Evolutionary conservation across 2,888 invertebrate genomes (phyloP).

Genomic region (Andrena hattorfiana): DNA sequence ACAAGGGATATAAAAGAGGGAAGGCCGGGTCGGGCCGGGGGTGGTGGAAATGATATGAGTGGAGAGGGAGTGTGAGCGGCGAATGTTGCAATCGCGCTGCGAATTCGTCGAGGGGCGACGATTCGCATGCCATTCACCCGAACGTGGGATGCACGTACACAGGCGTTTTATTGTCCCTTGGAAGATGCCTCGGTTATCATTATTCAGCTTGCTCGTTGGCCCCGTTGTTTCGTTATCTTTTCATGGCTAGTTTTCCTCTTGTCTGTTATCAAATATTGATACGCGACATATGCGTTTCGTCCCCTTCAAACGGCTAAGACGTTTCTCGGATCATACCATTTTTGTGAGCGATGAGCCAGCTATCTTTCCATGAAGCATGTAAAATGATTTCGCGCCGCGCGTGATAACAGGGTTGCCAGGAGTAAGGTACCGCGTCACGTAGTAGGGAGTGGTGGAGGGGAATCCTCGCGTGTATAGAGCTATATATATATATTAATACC

Average conservation of each 20-base stretch:
- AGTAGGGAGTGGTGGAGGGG: too few species aligned
- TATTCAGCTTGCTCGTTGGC: conserved; percentile 1
- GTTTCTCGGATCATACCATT: conserved; percentile 26
- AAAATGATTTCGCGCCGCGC: conserved; percentile 44
- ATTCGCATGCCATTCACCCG: conserved; percentile 19
- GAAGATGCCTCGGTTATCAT: conserved; percentile 19
- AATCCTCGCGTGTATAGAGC: too few species aligned
- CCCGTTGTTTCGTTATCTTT: background rate
- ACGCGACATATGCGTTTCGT: background rate
- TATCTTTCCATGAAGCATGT: conserved; percentile 30
- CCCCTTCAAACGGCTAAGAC: background rate
- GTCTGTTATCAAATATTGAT: background rate
- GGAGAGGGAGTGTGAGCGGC: conserved; percentile 8
- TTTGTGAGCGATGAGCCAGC: conserved; percentile 38
- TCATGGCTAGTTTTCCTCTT: background rate
- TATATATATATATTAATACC: too few species aligned
- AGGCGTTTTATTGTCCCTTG: conserved; percentile 27
- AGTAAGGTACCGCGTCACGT: too few species aligned
- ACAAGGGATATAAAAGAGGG: conserved; percentile 21
- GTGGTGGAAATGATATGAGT: conserved; percentile 36
- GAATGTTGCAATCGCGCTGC: conserved; percentile 56
- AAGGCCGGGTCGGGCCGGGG: background rate
- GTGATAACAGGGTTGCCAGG: conserved; percentile 21
- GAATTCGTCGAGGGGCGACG: conserved; percentile 11
- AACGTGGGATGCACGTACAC: conserved; percentile 22